A percentile compares a stretch with the other conserved stretches of the same genome.
Conservation (phyloP, 2,113 vertebrate genomes). For the Neolamprologus hecqui region DNA sequence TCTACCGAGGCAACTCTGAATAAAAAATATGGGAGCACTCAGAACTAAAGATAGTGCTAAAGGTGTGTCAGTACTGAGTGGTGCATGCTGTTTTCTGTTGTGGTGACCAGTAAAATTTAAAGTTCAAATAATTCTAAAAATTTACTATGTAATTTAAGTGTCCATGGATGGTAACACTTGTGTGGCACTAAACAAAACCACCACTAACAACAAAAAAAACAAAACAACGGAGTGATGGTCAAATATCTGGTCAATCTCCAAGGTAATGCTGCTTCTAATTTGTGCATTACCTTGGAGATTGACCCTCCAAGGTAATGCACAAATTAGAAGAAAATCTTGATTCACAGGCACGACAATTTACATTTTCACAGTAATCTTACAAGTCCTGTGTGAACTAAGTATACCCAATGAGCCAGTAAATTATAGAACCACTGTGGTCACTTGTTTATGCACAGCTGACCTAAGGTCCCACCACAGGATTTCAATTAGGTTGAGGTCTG, state of each 20-base stretch:
- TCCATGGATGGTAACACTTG: not conserved
- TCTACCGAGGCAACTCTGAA: not conserved
- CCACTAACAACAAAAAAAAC: rapidly evolving
- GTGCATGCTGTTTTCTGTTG: not conserved
- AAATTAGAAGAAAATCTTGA: not conserved
- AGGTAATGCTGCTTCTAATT: not conserved
- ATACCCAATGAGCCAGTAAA: not conserved
- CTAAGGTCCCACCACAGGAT: not conserved
- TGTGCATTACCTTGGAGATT: no score
- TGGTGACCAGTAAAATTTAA: not conserved
- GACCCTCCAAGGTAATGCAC: not conserved
- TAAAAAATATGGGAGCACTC: not conserved
- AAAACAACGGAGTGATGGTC: not conserved
- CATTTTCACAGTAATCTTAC: not conserved
- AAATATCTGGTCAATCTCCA: not conserved
- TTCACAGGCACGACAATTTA: not conserved
- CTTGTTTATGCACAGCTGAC: not conserved
- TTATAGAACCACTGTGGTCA: not conserved
- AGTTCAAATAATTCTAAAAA: not conserved
- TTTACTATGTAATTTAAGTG: not conserved
- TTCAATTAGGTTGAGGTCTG: not conserved
- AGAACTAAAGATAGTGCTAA: not conserved
- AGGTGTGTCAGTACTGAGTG: not conserved
- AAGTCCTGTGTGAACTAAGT: not conserved
- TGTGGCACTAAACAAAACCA: not conserved